phyloP scores from a whole-genome alignment of 2,888 invertebrate genomes.

The Himalopsyche japonica region DNA sequence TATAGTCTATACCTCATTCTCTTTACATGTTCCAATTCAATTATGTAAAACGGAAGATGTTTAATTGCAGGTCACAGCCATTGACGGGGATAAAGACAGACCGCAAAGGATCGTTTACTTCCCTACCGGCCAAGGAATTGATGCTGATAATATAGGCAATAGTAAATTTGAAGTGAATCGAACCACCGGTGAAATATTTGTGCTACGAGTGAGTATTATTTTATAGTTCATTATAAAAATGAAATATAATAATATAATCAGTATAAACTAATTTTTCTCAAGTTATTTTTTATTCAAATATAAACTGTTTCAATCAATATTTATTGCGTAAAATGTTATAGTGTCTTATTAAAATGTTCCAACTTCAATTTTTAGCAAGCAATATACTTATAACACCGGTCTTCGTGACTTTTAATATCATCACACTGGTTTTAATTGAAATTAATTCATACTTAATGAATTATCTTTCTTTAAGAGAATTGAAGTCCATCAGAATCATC shows the following conservation, averaged over 20 bases:
- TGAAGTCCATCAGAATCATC: too few relatives aligned
- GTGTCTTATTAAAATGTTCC: too few relatives aligned
- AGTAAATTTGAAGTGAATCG: slow-evolving; percentile 79
- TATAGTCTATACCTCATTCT: background rate
- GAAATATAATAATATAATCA: too few relatives aligned
- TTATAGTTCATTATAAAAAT: background rate
- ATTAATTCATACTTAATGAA: too few relatives aligned
- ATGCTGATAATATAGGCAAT: slow-evolving; percentile 73
- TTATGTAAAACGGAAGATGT: slow-evolving; percentile 1
- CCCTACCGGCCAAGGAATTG: slow-evolving; percentile 77
- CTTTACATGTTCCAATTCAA: background rate
- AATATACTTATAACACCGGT: too few relatives aligned
- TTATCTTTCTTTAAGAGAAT: too few relatives aligned
- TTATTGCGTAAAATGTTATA: too few relatives aligned
- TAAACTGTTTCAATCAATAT: too few relatives aligned
- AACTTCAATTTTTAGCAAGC: too few relatives aligned
- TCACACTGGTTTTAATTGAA: too few relatives aligned
- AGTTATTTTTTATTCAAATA: too few relatives aligned
- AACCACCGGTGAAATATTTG: slow-evolving; percentile 77
- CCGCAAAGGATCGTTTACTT: slow-evolving; percentile 78
- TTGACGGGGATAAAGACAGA: slow-evolving; percentile 77
- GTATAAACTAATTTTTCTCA: background rate
- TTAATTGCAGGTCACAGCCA: slow-evolving; percentile 69
- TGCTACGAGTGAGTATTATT: slow-evolving; percentile 64
- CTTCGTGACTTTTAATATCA: too few relatives aligned